Evolutionary conservation across 2,888 invertebrate genomes (phyloP).

Genomic region (Acanthosepion esculentum): DNA sequence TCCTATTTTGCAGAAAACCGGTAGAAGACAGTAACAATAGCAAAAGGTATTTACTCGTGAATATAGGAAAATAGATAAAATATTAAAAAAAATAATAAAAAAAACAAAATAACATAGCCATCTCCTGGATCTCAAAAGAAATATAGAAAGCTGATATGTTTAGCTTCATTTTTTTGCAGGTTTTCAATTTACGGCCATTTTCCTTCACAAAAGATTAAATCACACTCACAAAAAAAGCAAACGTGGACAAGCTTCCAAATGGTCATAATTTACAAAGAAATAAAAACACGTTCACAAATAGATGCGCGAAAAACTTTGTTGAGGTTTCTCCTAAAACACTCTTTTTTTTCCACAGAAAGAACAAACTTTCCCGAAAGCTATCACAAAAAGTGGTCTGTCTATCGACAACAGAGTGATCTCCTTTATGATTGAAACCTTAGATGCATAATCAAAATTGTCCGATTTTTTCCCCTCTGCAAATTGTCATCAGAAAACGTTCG

Average conservation of each 20-base stretch:
- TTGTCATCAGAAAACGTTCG: neutral
- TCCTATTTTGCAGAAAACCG: too few relatives aligned
- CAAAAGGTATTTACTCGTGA: too few relatives aligned
- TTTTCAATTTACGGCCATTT: neutral
- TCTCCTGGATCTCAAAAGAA: too few relatives aligned
- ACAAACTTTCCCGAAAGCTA: neutral
- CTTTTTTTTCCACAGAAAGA: neutral
- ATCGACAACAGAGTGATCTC: neutral
- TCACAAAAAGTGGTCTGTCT: neutral
- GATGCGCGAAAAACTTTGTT: neutral
- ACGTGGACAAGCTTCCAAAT: neutral
- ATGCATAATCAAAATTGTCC: neutral
- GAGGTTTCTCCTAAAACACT: neutral
- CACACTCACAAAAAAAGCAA: neutral
- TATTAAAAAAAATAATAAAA: too few relatives aligned
- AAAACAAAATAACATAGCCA: too few relatives aligned
- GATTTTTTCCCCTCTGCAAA: neutral
- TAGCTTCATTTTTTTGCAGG: neutral
- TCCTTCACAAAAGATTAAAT: neutral
- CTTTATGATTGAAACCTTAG: neutral
- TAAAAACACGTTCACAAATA: neutral
- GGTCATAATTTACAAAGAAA: neutral
- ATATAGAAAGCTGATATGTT: too few relatives aligned
- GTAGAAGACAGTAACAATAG: too few relatives aligned
- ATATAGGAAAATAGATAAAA: too few relatives aligned